Percentiles rank a stretch among this genome's conserved stretches.
Conservation (phyloP, 2,888 invertebrate genomes). For the Baronia brevicornis region DNA sequence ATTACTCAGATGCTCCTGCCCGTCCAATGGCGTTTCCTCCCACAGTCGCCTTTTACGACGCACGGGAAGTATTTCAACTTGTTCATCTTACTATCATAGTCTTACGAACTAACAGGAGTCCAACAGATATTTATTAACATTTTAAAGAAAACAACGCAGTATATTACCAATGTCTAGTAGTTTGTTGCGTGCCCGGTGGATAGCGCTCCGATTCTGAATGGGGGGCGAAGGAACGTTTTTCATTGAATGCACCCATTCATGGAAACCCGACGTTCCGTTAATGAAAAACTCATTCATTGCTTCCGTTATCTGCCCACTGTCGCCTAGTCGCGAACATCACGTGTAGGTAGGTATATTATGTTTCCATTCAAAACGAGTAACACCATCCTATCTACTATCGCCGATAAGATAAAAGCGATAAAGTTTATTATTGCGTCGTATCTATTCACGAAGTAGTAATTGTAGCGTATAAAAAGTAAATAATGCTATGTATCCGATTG, state of each 20-base stretch:
- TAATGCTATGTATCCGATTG: conserved; percentile 6
- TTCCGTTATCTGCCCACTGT: conserved; percentile 37
- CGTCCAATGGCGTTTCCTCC: too few relatives aligned
- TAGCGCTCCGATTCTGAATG: conserved; percentile 45
- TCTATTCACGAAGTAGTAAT: conserved; percentile 12
- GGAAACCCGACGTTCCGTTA: conserved; percentile 66
- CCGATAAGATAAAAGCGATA: conserved; percentile 24
- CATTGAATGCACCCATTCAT: conserved; percentile 69
- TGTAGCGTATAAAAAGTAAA: conserved; percentile 8
- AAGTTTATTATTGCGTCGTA: conserved; percentile 13
- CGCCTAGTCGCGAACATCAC: conserved; percentile 34
- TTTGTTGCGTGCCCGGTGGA: conserved; percentile 16
- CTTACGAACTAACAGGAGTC: too few relatives aligned
- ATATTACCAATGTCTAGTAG: conserved; percentile 11
- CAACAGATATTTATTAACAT: too few relatives aligned
- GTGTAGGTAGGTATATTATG: conserved; percentile 38
- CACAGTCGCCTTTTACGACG: too few relatives aligned
- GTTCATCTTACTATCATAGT: too few relatives aligned
- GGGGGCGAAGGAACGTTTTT: conserved; percentile 59
- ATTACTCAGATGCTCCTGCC: too few relatives aligned
- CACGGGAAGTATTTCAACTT: too few relatives aligned
- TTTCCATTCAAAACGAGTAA: conserved; percentile 44
- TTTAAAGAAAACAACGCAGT: not conserved
- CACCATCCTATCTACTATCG: conserved; percentile 19
- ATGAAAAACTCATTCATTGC: conserved; percentile 64